These are phyloP conservation scores for Drosophila lacicola DNA, from an alignment of 2,888 invertebrate species.

Conservation along the genomic window DNA sequence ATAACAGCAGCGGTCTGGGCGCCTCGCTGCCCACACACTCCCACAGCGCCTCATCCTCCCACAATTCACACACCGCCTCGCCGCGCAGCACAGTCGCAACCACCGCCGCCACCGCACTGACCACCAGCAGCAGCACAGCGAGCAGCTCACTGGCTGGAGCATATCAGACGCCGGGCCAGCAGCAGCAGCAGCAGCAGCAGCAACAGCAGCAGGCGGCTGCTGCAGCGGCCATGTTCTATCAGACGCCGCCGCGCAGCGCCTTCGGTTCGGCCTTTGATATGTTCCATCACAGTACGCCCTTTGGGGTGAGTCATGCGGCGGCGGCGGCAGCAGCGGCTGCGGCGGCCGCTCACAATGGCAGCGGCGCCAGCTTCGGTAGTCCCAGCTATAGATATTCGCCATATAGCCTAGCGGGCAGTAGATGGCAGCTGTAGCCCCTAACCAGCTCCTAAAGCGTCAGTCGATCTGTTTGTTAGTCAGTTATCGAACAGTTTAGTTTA, in stretches of 20 bases:
- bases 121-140: slow-evolving; percentile 58
- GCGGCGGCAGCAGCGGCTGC: slow-evolving; percentile 68
- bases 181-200: slow-evolving; percentile 47
- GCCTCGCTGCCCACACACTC: slow-evolving; percentile 81
- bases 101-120: slow-evolving; percentile 62
- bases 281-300: slow-evolving; percentile 85
- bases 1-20: slow-evolving; percentile 78
- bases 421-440: slow-evolving; percentile 83
- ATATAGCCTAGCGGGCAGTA: slow-evolving; percentile 84
- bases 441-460: background rate
- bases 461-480: slow-evolving; percentile 19
- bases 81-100: slow-evolving; percentile 71
- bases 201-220: slow-evolving; percentile 68
- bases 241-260: slow-evolving; percentile 84
- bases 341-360: slow-evolving; percentile 77
- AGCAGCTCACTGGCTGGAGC: slow-evolving; percentile 63
- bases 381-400: slow-evolving; percentile 85
- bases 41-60: slow-evolving; percentile 76
- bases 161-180: slow-evolving; percentile 70
- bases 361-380: slow-evolving; percentile 83
- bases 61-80: slow-evolving; percentile 78
- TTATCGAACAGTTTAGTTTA: slow-evolving; percentile 25
- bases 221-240: slow-evolving; percentile 83
- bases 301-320: slow-evolving; percentile 83
- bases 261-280: slow-evolving; percentile 85